Percentiles rank a stretch among this genome's conserved stretches.
Evolutionary conservation across 2,888 invertebrate species (phyloP).

Genomic region (Hydrotaea cyrtoneurina): DNA sequence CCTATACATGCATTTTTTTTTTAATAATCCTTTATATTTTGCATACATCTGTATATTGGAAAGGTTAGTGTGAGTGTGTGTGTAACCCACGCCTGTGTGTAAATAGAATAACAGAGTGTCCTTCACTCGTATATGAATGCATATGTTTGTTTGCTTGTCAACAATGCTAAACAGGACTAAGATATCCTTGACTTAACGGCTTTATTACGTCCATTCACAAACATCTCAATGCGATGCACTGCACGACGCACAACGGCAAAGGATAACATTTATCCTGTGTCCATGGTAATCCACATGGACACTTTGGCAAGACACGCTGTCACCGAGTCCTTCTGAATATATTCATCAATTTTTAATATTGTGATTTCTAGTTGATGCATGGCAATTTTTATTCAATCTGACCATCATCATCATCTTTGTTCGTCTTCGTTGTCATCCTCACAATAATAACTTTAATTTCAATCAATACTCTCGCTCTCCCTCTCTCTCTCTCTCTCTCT

Average conservation of each 20-base stretch:
- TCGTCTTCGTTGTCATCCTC: neutral
- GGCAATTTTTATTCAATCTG: slow-evolving; percentile 24
- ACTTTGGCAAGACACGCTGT: neutral
- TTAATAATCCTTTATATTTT: neutral
- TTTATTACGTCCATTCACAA: slow-evolving; percentile 46
- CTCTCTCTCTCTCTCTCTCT: too few relatives aligned
- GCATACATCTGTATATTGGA: neutral
- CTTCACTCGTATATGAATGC: slow-evolving; percentile 58
- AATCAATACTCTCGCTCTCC: slow-evolving; percentile 24
- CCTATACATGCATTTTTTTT: too few relatives aligned
- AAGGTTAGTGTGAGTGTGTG: neutral
- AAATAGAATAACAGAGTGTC: slow-evolving; percentile 29
- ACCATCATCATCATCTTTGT: slow-evolving; percentile 3
- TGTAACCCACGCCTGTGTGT: slow-evolving; percentile 42
- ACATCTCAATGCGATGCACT: slow-evolving; percentile 6
- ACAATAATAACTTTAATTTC: neutral
- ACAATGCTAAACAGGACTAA: slow-evolving; percentile 39
- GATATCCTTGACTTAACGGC: slow-evolving; percentile 61
- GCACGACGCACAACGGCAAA: neutral
- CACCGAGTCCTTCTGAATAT: slow-evolving; percentile 2
- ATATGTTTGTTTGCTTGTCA: slow-evolving; percentile 48
- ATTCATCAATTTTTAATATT: slow-evolving; percentile 30
- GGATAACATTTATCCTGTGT: neutral
- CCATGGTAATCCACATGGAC: slow-evolving; percentile 14
- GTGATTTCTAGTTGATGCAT: slow-evolving; percentile 25